Percentiles rank a stretch among this genome's conserved stretches.
Evolutionary conservation across 2,888 invertebrate species (phyloP).

Genomic region (Nephrotoma flavescens): DNA sequence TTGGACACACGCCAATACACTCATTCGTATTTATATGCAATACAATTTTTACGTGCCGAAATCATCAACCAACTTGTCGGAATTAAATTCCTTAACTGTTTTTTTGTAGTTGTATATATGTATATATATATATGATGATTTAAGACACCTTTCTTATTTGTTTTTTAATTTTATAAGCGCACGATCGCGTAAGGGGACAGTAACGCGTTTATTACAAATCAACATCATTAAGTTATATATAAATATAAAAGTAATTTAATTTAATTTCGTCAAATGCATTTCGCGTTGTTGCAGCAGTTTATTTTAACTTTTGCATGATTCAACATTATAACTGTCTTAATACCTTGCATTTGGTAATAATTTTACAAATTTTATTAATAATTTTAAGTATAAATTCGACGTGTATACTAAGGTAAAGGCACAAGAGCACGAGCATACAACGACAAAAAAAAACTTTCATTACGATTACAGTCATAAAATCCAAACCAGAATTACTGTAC

Average conservation of each 20-base stretch:
- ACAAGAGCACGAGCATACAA: neutral
- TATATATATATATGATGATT: neutral
- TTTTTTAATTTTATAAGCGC: neutral
- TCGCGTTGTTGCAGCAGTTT: neutral
- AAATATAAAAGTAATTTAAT: neutral
- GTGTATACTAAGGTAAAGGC: neutral
- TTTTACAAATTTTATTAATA: conserved; percentile 1
- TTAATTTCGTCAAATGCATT: neutral
- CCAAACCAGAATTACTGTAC: neutral
- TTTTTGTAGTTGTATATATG: neutral
- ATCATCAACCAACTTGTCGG: neutral
- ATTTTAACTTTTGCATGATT: neutral
- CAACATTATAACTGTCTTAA: conserved; percentile 1
- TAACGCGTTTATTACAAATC: neutral
- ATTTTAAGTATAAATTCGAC: neutral
- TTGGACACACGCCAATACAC: neutral
- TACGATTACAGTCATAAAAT: neutral
- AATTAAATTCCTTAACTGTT: neutral
- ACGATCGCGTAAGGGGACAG: neutral
- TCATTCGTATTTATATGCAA: neutral
- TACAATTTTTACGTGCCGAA: neutral
- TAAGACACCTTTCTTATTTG: neutral
- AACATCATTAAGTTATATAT: neutral
- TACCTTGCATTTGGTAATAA: conserved; percentile 1
- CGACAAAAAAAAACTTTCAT: neutral